phyloP scores from a whole-genome alignment of 2,797 vertebrate species.

The Eutrigla gurnardus region DNA sequence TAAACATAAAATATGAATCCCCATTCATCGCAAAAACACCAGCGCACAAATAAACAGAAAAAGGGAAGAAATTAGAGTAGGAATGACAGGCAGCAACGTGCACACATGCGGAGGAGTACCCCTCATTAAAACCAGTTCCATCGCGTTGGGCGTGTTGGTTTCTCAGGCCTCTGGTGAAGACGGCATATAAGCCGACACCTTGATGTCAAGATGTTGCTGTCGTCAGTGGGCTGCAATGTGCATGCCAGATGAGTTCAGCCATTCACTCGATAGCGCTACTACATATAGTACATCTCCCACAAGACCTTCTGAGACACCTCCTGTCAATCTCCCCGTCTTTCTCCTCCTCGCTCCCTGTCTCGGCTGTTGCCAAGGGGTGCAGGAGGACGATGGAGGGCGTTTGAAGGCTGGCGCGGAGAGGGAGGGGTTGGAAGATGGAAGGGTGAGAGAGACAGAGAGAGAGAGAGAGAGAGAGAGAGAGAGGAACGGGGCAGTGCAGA shows the following conservation, averaged over 20 bases:
- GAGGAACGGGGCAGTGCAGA: conserved; percentile 29
- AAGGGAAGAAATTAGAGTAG: not conserved
- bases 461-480: conserved; percentile 19
- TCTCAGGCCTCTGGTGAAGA: conserved; percentile 32
- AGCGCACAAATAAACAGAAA: conserved; percentile 19
- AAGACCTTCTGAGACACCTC: conserved; percentile 23
- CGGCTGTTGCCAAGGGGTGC: conserved; percentile 38
- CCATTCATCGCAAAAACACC: not conserved
- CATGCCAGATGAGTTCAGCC: conserved; percentile 62
- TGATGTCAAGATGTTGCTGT: conserved; percentile 32
- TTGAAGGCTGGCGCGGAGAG: conserved; percentile 40
- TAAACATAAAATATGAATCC: conserved; percentile 16
- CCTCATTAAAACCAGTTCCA: conserved; percentile 51
- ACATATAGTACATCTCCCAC: conserved; percentile 31
- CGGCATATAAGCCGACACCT: conserved; percentile 39
- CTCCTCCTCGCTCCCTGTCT: conserved; percentile 24
- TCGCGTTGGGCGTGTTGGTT: conserved; percentile 4
- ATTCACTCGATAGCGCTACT: conserved; percentile 16
- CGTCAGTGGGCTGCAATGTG: conserved; percentile 58
- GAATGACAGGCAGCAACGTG: conserved; percentile 5
- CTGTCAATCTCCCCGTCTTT: conserved; percentile 39
- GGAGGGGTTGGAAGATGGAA: conserved; percentile 31
- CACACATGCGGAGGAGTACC: conserved; percentile 15
- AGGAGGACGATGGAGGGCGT: conserved; percentile 16
- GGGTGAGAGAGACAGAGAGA: not conserved